Evolutionary conservation across 1,140 invertebrate species (phyloP), one percentile per base, ranked within the genome.

Genomic region (Manduca sexta): DNA sequence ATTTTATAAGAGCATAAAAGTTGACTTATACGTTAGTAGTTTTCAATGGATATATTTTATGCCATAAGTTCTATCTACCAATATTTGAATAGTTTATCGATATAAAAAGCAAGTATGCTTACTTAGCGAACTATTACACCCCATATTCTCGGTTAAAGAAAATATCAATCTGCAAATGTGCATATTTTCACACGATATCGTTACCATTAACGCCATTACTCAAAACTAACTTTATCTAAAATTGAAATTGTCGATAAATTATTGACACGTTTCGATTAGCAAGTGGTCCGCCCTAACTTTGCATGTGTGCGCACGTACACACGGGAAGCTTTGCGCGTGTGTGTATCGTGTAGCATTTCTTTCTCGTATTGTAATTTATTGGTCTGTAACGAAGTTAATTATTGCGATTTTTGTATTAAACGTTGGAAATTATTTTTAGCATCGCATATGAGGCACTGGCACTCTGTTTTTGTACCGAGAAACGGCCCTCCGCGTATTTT

Each of bases 371-470:
- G 81, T 84, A 81, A 84, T 84, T 84, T 84, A 84, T 84, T 80
- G 76, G 75, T 64, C 77, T 84, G 78, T 82, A 84, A 84, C 81
- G 68, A 83, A 81, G 78, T 84, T 84, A 84, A 84, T 84, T 84
- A 84, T 83, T 82, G 74, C 75, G 68, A 84, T 84, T 84, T 84
- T 84, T 83, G 81, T 81, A 83, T 84, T 82, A 84, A 84, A 84
- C 77, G 81, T 72, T 83, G 75, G 67, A 83, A 76, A 84, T 82
- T 83, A 84, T 84, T 82, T 84, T 82, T 79, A 82, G 65, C 71
- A 33, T 50, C 50, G 69, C 69, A 74, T 64, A 70, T 64, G 69
- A 53, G 48, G 47, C 45, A 45, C 49, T 55, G 44, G 55, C 47
- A 38, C 49, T 34, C 10, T 15, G 39, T 53, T 61, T 70, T 76